These are phyloP conservation scores for Calvadosia cruxmelitensis DNA, from an alignment of 30 jellyfish, hydroid and myxozoan species.

Conservation along the genomic window DNA sequence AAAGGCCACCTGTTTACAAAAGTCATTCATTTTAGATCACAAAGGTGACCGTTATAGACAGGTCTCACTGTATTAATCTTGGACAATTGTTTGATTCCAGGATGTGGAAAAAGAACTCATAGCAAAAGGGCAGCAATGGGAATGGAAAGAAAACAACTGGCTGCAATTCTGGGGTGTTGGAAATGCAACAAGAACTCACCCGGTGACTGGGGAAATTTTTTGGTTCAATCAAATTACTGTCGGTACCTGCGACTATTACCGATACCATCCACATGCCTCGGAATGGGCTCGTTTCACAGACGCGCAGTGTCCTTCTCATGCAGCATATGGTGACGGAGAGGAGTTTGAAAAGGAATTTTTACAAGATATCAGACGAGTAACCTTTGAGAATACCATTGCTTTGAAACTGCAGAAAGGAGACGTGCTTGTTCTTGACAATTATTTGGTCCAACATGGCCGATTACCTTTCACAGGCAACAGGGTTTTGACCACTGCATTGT, in stretches of 20 bases:
- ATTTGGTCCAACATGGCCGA: slow-evolving; percentile 72
- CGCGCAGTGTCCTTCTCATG: slow-evolving; percentile 43
- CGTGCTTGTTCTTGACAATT: slow-evolving; percentile 51
- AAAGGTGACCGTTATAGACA: no score
- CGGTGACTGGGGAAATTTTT: slow-evolving; percentile 35
- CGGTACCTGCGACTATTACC: slow-evolving; percentile 41
- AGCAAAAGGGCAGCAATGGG: slow-evolving; percentile 38
- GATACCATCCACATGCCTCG: slow-evolving; percentile 52
- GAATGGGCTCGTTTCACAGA: slow-evolving; percentile 17
- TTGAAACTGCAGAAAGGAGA: slow-evolving; percentile 56
- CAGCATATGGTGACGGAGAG: slow-evolving; percentile 83
- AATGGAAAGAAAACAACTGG: slow-evolving; percentile 29
- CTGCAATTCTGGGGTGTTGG: slow-evolving; percentile 23
- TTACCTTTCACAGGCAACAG: slow-evolving; percentile 53
- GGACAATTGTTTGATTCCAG: no score
- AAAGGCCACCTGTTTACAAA: neutral
- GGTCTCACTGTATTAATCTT: no score
- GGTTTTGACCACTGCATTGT: neutral
- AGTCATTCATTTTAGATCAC: no score
- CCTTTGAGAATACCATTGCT: slow-evolving; percentile 54
- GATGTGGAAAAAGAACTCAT: slow-evolving; percentile 35
- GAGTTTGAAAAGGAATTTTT: slow-evolving; percentile 57
- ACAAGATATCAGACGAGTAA: slow-evolving; percentile 54
- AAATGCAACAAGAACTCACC: slow-evolving; percentile 20
- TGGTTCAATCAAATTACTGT: slow-evolving; percentile 84